Evolutionary conservation across 2,888 invertebrate genomes (phyloP).

Genomic region (Eupithecia abbreviata): DNA sequence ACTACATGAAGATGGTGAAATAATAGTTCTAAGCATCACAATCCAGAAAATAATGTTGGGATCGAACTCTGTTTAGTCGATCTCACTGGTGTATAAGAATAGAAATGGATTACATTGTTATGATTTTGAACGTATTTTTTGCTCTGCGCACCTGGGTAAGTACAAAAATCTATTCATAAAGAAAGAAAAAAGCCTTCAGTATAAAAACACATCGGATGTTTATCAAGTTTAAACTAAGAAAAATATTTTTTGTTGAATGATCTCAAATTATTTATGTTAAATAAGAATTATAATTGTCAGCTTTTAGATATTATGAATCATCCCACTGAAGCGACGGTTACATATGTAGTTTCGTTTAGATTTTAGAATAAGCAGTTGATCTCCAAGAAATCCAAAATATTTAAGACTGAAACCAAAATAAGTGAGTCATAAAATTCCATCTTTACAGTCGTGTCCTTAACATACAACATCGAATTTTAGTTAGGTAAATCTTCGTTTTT

Average conservation of each 20-base stretch:
- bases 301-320: slow-evolving; percentile 17
- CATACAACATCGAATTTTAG: slow-evolving; percentile 21
- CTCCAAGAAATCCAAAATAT: slow-evolving; percentile 70
- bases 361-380: slow-evolving; percentile 59
- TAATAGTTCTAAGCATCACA: slow-evolving; percentile 6
- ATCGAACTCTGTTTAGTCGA: slow-evolving; percentile 52
- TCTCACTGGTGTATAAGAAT: slow-evolving; percentile 54
- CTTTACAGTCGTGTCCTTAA: slow-evolving; percentile 8
- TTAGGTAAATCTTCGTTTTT: neutral
- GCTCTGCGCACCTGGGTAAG: slow-evolving; percentile 69
- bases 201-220: slow-evolving; percentile 33
- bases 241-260: slow-evolving; percentile 71
- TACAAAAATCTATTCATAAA: slow-evolving; percentile 48
- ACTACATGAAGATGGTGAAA: neutral
- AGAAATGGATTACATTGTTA: slow-evolving; percentile 58
- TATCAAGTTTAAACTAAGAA: slow-evolving; percentile 53
- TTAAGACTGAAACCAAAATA: slow-evolving; percentile 62
- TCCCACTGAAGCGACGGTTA: slow-evolving; percentile 35
- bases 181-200: slow-evolving; percentile 39
- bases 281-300: slow-evolving; percentile 63
- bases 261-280: slow-evolving; percentile 81
- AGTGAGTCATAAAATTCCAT: slow-evolving; percentile 29
- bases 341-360: slow-evolving; percentile 44
- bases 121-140: slow-evolving; percentile 63
- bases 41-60: slow-evolving; percentile 10